A percentile compares a stretch with the other conserved stretches of the same genome.
These are phyloP conservation scores for Sarcophilus harrisii DNA, from an alignment of 2,797 vertebrate species.

Conservation along the genomic window DNA sequence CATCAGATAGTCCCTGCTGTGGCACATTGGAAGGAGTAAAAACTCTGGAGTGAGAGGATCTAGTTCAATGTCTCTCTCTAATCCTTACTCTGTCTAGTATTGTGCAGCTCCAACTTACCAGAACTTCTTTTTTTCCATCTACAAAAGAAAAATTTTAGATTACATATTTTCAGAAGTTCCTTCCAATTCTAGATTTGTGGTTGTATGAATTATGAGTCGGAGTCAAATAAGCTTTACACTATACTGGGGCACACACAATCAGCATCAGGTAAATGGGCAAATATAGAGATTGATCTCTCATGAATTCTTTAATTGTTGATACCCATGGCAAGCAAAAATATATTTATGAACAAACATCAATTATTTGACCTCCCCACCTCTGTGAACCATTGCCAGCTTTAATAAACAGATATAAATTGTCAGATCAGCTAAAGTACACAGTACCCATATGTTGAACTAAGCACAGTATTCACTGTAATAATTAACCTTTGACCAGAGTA, in stretches of 20 bases:
- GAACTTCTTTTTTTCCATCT: neutral
- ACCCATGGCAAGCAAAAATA: constrained; percentile 29
- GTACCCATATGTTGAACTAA: constrained; percentile 71
- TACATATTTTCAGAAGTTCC: neutral
- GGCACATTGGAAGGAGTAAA: neutral
- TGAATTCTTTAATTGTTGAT: constrained; percentile 43
- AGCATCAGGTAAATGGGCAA: neutral
- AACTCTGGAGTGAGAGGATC: neutral
- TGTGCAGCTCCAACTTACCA: neutral
- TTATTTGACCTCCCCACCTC: constrained; percentile 47
- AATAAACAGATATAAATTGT: constrained; percentile 65
- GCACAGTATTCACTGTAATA: constrained; percentile 53
- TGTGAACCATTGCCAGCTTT: constrained; percentile 46
- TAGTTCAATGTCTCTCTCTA: neutral
- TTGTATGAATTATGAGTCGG: neutral
- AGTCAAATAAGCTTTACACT: neutral
- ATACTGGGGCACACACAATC: neutral
- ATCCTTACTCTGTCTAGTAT: neutral
- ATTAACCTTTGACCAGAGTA: constrained; percentile 70
- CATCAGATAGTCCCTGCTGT: neutral
- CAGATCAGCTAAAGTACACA: constrained; percentile 45
- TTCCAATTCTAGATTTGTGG: neutral
- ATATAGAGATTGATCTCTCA: neutral
- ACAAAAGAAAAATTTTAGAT: neutral
- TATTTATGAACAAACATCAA: constrained; percentile 28